Evolutionary conservation across 64 coral and sea anemone genomes (phyloP).

Genomic region (Acropora yongei): DNA sequence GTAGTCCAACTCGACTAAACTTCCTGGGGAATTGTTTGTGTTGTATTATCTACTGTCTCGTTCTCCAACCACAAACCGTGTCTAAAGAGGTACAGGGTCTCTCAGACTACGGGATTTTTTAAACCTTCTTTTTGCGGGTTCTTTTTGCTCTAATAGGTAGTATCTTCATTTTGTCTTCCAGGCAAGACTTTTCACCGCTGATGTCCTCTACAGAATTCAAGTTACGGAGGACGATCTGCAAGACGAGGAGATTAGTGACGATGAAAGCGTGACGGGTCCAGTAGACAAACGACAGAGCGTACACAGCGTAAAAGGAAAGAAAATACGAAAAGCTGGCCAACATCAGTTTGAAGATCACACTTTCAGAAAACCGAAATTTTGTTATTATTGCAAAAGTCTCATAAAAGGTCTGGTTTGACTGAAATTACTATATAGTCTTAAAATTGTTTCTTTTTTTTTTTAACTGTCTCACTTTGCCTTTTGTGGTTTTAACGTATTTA

Average conservation of each 20-base stretch:
- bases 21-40: too few species aligned
- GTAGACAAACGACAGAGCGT: slow-evolving; percentile 76
- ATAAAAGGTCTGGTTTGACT: slow-evolving; percentile 73
- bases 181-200: slow-evolving; percentile 60
- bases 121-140: background rate
- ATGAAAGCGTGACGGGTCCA: slow-evolving; percentile 59
- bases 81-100: too few species aligned
- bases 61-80: too few species aligned
- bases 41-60: too few species aligned
- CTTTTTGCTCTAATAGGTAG: background rate
- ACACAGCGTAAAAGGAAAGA: slow-evolving; percentile 65
- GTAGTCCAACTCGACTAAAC: too few species aligned
- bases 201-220: slow-evolving; percentile 74
- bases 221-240: slow-evolving; percentile 78
- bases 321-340: slow-evolving; percentile 48
- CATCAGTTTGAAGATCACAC: slow-evolving; percentile 93
- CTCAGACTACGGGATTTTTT: too few species aligned
- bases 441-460: too few species aligned
- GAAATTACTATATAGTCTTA: too few species aligned
- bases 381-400: slow-evolving; percentile 85
- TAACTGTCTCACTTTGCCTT: too few species aligned
- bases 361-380: slow-evolving; percentile 85
- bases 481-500: background rate
- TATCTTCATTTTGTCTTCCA: background rate
- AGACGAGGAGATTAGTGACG: slow-evolving; percentile 76